Base-by-base conservation (phyloP, 2,113 vertebrate genomes). In the Aplodontia rufa region DNA sequence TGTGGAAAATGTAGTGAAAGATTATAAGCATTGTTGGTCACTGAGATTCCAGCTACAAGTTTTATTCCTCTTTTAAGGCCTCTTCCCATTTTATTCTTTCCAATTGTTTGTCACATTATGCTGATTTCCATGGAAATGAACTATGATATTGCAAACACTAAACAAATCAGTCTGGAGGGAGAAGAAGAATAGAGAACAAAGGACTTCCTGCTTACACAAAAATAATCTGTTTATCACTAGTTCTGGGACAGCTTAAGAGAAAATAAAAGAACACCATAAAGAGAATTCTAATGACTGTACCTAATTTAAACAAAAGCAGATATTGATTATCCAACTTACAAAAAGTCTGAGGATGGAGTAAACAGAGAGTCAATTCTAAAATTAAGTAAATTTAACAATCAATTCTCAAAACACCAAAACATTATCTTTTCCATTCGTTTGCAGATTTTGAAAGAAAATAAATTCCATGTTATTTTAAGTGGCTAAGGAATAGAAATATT, bases 41-140 rank as follows among this genome's bases (percentile, higher is more conserved):
- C 51, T 37, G 35, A 24, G 30, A 64, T 24, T 75, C 30, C 37
- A 47, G 26, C 35, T 13, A 69, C 6, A 42, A 74, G 35, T 1
- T 47, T 45, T 40, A 22, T 80, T 92, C 16, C 32, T n/a, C n/a
- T n/a, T n/a, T n/a, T n/a, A n/a, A n/a, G 16, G 14, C 7, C 30
- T 19, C 24, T 90, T 91, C 20, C 24, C 11, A 14, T 82, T 91
- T 94, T 53, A 82, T 62, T 85, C 35, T 17, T 32, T 79, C 26
- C 30, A 62, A 17, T 91, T 60, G 78, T 80, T 64, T 87, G 53
- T 62, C 47, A 80, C 26, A 47, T 75, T 69, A 64, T 16, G 82
- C 37, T 82, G 58, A 89, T 91, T 96, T 93, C 78, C 89, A 91
- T 87, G 78, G 83, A 64, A 51, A 94, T 51, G 22, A 87, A 53